These are phyloP conservation scores for Leptobrachium ailaonicum DNA, from an alignment of 2,113 vertebrate species.

Conservation along the genomic window DNA sequence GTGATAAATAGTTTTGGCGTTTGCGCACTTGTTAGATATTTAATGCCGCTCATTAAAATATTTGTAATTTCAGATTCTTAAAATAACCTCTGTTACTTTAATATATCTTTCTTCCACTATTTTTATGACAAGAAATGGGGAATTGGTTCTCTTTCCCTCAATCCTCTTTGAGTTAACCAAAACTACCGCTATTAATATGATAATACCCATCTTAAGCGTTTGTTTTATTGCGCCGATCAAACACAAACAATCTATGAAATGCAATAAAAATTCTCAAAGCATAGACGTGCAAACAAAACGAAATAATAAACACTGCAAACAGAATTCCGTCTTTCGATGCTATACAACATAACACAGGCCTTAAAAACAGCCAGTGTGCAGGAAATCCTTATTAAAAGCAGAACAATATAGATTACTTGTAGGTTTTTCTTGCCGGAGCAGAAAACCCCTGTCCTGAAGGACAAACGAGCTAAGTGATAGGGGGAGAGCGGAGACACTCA, in stretches of 20 bases:
- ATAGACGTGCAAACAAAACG: slow-evolving; percentile 24
- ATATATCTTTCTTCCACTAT: slow-evolving; percentile 22
- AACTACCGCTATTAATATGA: slow-evolving; percentile 30
- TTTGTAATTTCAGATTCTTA: slow-evolving; percentile 27
- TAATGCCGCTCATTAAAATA: slow-evolving; percentile 21
- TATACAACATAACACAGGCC: slow-evolving; percentile 5
- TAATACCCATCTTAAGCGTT: slow-evolving; percentile 12
- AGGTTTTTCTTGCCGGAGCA: neutral
- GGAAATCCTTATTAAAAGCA: slow-evolving; percentile 2
- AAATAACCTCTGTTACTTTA: slow-evolving; percentile 38
- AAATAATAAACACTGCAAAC: slow-evolving; percentile 5
- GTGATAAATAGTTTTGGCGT: slow-evolving; percentile 4
- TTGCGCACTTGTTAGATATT: slow-evolving; percentile 31
- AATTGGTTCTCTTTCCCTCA: slow-evolving; percentile 4
- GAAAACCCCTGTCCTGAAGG: slow-evolving; percentile 28
- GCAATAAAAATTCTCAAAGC: neutral
- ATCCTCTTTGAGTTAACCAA: slow-evolving; percentile 15
- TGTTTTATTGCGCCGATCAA: slow-evolving; percentile 33
- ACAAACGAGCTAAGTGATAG: slow-evolving; percentile 15
- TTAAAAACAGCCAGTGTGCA: slow-evolving; percentile 11
- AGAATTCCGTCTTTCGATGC: neutral
- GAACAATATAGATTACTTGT: slow-evolving; percentile 11
- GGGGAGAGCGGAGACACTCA: slow-evolving; percentile 15
- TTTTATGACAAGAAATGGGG: slow-evolving; percentile 8
- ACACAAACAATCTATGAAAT: neutral